phyloP scores from a whole-genome alignment of 2,888 invertebrate species.

The Lapara coniferarum region DNA sequence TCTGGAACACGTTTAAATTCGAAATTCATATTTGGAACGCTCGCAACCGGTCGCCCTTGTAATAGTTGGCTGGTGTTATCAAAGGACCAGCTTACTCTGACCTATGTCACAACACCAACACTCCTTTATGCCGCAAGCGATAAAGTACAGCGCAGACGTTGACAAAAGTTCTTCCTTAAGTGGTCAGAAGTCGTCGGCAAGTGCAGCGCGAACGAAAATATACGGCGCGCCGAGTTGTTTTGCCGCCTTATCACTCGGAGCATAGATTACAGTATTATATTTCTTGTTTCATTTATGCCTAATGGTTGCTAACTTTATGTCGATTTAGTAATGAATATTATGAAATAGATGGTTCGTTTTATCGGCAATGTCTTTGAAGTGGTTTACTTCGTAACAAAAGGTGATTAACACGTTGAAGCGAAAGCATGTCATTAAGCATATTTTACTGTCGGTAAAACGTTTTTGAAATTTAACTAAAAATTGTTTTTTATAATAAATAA shows the following conservation, averaged over 20 bases:
- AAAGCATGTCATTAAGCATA: background rate
- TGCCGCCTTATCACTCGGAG: constrained; percentile 80
- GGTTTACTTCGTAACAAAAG: background rate
- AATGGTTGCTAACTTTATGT: constrained; percentile 33
- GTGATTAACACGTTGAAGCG: background rate
- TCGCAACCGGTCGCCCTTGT: constrained; percentile 82
- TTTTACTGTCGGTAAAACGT: background rate
- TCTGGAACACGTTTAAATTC: constrained; percentile 76
- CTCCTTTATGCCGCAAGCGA: constrained; percentile 41
- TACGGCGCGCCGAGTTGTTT: constrained; percentile 81
- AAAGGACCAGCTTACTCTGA: constrained; percentile 59
- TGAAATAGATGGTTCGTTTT: background rate
- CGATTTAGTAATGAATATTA: background rate
- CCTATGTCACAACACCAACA: constrained; percentile 53
- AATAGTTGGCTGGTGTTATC: constrained; percentile 83
- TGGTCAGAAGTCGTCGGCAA: constrained; percentile 76
- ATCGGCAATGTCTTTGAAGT: background rate
- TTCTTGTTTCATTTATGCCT: constrained; percentile 35
- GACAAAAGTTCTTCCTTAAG: constrained; percentile 59
- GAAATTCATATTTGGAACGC: constrained; percentile 80
- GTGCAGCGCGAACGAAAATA: constrained; percentile 83
- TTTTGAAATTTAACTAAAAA: background rate
- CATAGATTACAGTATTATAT: constrained; percentile 57
- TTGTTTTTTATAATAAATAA: no score
- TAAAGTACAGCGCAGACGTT: constrained; percentile 53